Evolutionary conservation across 1,140 invertebrate species (phyloP).

Genomic region (Solen grandis): DNA sequence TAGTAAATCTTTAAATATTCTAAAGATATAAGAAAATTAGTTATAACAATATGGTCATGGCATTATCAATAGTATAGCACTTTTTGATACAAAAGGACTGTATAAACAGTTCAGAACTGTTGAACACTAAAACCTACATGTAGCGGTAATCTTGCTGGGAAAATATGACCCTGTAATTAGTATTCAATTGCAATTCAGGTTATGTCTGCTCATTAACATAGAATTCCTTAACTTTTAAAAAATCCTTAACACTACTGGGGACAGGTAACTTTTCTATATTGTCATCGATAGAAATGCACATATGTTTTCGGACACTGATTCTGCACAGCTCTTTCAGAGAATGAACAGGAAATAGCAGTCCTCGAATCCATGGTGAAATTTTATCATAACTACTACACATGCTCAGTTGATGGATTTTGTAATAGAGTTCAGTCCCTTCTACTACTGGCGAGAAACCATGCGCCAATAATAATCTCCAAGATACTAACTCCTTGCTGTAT

Average conservation of each 20-base stretch:
- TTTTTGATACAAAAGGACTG: too few relatives aligned
- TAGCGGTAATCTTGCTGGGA: too few relatives aligned
- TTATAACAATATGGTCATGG: too few relatives aligned
- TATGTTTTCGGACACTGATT: constrained; percentile 63
- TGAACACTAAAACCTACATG: too few relatives aligned
- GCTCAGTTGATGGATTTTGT: constrained; percentile 70
- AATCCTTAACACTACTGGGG: constrained; percentile 67
- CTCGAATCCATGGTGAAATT: constrained; percentile 70
- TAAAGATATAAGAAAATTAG: too few relatives aligned
- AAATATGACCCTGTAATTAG: too few relatives aligned
- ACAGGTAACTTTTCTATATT: constrained; percentile 67
- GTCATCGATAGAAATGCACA: constrained; percentile 63
- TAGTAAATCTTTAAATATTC: too few relatives aligned
- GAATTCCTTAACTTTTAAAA: constrained; percentile 73
- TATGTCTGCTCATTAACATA: constrained; percentile 29
- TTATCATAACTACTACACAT: constrained; percentile 75
- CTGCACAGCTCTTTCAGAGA: constrained; percentile 72
- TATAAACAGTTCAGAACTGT: too few relatives aligned
- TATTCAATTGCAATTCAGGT: too few relatives aligned
- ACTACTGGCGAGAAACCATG: constrained; percentile 70
- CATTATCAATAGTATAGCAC: too few relatives aligned
- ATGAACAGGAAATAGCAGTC: constrained; percentile 67
- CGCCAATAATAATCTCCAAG: constrained; percentile 72
- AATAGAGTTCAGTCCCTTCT: constrained; percentile 56
- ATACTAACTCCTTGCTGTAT: constrained; percentile 71